Percentiles rank a stretch among this genome's conserved stretches.
These are phyloP conservation scores for Miichthys miiuy DNA, from an alignment of 2,797 vertebrate species.

Conservation along the genomic window DNA sequence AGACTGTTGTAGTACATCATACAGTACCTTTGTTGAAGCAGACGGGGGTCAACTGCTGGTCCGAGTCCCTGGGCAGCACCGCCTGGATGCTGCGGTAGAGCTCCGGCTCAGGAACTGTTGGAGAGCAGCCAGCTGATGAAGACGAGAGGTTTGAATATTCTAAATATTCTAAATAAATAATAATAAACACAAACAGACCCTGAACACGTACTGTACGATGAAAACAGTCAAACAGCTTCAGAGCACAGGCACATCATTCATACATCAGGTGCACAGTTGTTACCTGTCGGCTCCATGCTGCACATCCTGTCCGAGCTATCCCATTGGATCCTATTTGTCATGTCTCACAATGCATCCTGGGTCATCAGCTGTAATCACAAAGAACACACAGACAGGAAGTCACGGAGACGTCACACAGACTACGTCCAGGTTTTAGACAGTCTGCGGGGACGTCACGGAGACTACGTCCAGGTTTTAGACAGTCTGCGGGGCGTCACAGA, in stretches of 20 bases:
- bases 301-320: constrained; percentile 49
- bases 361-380: constrained; percentile 45
- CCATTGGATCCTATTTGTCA: constrained; percentile 64
- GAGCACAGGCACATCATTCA: not conserved
- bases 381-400: constrained; percentile 23
- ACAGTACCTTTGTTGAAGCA: constrained; percentile 87
- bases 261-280: not conserved
- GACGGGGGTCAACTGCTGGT: constrained; percentile 75
- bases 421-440: too few species aligned
- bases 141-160: not conserved
- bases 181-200: not conserved
- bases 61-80: constrained; percentile 86
- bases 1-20: not conserved
- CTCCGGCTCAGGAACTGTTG: constrained; percentile 86
- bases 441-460: too few species aligned
- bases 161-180: too few species aligned
- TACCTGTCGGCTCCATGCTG: constrained; percentile 80
- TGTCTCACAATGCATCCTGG: constrained; percentile 62
- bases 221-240: too few species aligned
- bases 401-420: not conserved
- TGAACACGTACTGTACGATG: not conserved
- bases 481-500: not conserved
- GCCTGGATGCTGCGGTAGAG: constrained; percentile 91
- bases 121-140: constrained; percentile 57
- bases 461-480: too few species aligned